Conservation (phyloP, 2,113 vertebrate species). For the Apistogramma diplotaenia region DNA sequence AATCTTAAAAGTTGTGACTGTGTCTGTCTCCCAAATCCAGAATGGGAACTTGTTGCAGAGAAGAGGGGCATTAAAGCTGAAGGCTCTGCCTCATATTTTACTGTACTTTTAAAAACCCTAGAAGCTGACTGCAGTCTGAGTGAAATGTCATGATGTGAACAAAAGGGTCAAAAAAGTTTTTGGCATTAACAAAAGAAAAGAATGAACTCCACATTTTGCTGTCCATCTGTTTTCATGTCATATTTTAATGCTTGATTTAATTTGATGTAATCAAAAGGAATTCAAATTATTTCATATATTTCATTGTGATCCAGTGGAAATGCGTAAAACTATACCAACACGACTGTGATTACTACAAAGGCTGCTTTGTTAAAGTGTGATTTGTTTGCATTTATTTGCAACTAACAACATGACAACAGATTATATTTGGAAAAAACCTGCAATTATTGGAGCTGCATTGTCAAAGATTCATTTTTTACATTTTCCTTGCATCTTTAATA, state of each 20-base stretch:
- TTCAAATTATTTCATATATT: too few relatives aligned
- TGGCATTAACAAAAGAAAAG: too few relatives aligned
- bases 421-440: background rate
- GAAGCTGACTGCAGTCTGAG: too few relatives aligned
- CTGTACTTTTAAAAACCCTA: too few relatives aligned
- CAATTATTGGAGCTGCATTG: background rate
- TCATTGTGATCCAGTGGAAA: background rate
- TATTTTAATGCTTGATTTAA: background rate
- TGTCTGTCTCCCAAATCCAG: too few relatives aligned
- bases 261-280: background rate
- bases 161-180: background rate
- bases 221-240: rapidly evolving
- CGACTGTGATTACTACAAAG: background rate
- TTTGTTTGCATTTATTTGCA: background rate
- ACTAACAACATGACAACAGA: too few relatives aligned
- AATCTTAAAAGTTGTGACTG: too few relatives aligned
- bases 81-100: too few relatives aligned
- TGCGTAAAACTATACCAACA: background rate
- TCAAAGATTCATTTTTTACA: background rate
- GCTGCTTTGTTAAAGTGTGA: background rate
- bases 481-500: too few relatives aligned
- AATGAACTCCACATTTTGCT: rapidly evolving
- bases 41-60: too few relatives aligned
- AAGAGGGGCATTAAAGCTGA: too few relatives aligned
- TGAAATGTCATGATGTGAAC: too few relatives aligned